Base-by-base conservation (phyloP, 2,888 invertebrate genomes). In the Melanostoma scalare region DNA sequence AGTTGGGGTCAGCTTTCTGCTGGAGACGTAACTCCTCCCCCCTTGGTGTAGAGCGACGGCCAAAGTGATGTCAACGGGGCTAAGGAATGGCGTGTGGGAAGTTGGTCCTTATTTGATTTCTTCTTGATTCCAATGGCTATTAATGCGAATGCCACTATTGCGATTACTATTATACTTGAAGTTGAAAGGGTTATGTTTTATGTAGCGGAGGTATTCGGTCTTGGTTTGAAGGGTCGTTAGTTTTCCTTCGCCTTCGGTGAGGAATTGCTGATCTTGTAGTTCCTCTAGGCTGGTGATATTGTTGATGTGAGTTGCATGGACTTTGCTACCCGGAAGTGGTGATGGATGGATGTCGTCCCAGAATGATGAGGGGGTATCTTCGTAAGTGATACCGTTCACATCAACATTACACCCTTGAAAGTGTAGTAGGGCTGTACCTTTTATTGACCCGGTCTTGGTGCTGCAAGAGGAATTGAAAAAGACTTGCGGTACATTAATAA, bases 391-490 rank as follows among this genome's bases (percentile, higher is more conserved):
- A 4, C 63, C 50, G 10, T 63, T 63, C 6, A 63, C 33, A 2
- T 8, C 20, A 36, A 36, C 30, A 8, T 36, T 63, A 35, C 42
- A 60, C 4, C 20, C 38, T 31, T 44, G 44, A 9, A 60, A 33
- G 6, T 60, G 46, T 1, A 60, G 35, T 2, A 63, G 33, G 6
- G 61, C 46, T 48, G 33, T 63, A 3, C 38, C 38, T 50, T 63
- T 50, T 48, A 63, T 63, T 48, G 9, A 8, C 8, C 2, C 30
- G 36, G 50, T 50, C 30, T 63, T 44, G 50, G 50, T 50, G 20
- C 50, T 63, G 63, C 63, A 63, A 50, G 50, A 38, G 20, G 36
- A 63, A 9, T 63, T 63, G 8, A 63, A 31, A 9, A 63, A 10
- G 3, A 50, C 30, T 48, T 50, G 20, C 36, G 44, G 55, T 42